Evolutionary conservation across 2,888 invertebrate genomes (phyloP).

Genomic region (Eucera pruinosa): DNA sequence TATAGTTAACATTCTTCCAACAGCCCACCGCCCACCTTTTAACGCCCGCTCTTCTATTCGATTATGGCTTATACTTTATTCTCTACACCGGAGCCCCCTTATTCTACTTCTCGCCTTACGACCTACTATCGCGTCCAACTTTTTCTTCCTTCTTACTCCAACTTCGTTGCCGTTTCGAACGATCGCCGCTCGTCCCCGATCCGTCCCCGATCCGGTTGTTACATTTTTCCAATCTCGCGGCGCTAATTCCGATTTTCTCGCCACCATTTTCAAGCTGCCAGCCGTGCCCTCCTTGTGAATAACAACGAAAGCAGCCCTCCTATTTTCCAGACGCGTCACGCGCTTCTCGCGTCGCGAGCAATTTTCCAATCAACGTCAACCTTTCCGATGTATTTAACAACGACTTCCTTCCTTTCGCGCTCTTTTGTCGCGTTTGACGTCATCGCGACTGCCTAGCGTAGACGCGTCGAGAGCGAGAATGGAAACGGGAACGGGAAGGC

Average conservation of each 20-base stretch:
- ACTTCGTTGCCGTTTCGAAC: too few relatives aligned
- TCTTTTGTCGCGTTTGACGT: too few relatives aligned
- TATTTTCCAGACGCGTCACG: background rate
- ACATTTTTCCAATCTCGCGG: background rate
- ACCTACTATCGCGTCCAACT: slow-evolving; percentile 2
- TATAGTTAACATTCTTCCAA: slow-evolving; percentile 74
- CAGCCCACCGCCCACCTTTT: slow-evolving; percentile 18
- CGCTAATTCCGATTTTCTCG: background rate
- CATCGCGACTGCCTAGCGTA: too few relatives aligned
- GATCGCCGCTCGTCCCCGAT: slow-evolving; percentile 1
- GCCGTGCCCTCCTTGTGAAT: slow-evolving; percentile 50
- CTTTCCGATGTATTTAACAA: too few relatives aligned
- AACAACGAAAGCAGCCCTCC: slow-evolving; percentile 25
- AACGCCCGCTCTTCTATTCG: slow-evolving; percentile 46
- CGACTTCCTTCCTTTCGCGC: background rate
- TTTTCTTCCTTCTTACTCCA: background rate
- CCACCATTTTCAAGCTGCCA: too few relatives aligned
- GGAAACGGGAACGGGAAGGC: too few relatives aligned
- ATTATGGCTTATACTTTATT: slow-evolving; percentile 27
- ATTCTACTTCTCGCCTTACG: slow-evolving; percentile 8
- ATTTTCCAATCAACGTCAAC: slow-evolving; percentile 2
- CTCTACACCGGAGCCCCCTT: background rate
- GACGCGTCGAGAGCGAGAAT: too few relatives aligned
- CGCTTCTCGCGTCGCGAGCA: background rate
- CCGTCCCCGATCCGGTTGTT: too few relatives aligned